Conservation (phyloP, 2,797 vertebrate genomes). For the Halcyon chelicuti region DNA sequence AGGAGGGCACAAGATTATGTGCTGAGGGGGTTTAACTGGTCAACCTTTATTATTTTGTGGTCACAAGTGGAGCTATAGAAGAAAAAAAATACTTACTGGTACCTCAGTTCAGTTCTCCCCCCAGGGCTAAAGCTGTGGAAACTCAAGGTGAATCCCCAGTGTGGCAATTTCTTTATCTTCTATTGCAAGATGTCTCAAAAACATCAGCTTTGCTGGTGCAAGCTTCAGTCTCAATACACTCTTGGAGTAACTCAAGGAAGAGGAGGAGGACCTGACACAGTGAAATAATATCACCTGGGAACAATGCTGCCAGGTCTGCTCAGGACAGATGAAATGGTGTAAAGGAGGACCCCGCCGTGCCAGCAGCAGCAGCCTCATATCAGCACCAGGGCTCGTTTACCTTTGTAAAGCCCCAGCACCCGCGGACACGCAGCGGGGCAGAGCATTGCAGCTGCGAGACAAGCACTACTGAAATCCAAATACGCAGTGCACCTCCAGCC, state of each 20-base stretch:
- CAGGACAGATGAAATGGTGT: not conserved
- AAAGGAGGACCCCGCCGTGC: not conserved
- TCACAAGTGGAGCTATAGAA: not conserved
- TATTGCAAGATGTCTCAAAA: not conserved
- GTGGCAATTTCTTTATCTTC: not conserved
- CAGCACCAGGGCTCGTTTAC: fast-evolving
- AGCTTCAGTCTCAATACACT: not conserved
- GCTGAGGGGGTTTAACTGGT: not conserved
- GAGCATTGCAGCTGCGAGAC: not conserved
- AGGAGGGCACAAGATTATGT: not conserved
- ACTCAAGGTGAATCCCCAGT: not conserved
- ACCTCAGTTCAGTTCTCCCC: not conserved
- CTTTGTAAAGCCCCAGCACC: fast-evolving
- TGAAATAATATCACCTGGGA: not conserved
- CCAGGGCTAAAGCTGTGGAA: not conserved
- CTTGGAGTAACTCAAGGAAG: not conserved
- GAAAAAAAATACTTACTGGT: not conserved
- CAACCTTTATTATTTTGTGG: not conserved
- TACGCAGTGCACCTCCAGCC: fast-evolving
- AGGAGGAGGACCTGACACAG: not conserved
- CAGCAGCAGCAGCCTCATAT: not conserved
- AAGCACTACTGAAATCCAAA: not conserved
- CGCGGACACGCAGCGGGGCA: not conserved
- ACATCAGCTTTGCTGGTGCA: not conserved
- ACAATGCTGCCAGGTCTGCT: not conserved